Evolutionary conservation across 2,797 vertebrate genomes (phyloP).

Genomic region (Megaceryle alcyon): DNA sequence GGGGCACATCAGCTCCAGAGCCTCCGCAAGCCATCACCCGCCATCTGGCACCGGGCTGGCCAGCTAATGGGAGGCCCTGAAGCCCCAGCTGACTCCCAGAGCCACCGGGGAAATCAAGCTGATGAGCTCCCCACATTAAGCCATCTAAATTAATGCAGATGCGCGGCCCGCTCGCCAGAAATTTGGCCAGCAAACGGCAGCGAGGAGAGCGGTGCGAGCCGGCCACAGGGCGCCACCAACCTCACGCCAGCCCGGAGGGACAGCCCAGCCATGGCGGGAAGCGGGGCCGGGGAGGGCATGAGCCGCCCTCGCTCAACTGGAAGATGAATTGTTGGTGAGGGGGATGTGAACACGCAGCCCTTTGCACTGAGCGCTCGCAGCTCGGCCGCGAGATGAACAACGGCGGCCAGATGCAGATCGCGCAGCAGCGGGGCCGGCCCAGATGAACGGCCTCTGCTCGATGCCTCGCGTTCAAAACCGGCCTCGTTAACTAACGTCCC

Average conservation of each 20-base stretch:
- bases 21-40: slow-evolving; percentile 66
- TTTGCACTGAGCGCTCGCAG: neutral
- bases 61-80: slow-evolving; percentile 61
- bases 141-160: slow-evolving; percentile 79
- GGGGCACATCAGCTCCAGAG: slow-evolving; percentile 61
- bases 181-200: neutral
- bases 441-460: fast-evolving
- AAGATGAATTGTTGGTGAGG: fast-evolving
- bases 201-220: neutral
- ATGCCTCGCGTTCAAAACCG: neutral
- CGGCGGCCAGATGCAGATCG: neutral
- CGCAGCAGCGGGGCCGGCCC: neutral
- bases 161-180: slow-evolving; percentile 23
- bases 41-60: slow-evolving; percentile 74
- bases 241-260: fast-evolving
- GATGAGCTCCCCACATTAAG: slow-evolving; percentile 67
- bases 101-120: slow-evolving; percentile 82
- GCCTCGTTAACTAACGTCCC: neutral
- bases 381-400: neutral
- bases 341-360: neutral
- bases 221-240: neutral
- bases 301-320: neutral
- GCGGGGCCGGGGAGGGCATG: fast-evolving
- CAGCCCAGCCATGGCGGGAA: fast-evolving
- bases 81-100: slow-evolving; percentile 80